Percentiles rank a stretch among this genome's conserved stretches.
Evolutionary conservation across 2,888 invertebrate species (phyloP).

Genomic region (Drosophila heteroneura): DNA sequence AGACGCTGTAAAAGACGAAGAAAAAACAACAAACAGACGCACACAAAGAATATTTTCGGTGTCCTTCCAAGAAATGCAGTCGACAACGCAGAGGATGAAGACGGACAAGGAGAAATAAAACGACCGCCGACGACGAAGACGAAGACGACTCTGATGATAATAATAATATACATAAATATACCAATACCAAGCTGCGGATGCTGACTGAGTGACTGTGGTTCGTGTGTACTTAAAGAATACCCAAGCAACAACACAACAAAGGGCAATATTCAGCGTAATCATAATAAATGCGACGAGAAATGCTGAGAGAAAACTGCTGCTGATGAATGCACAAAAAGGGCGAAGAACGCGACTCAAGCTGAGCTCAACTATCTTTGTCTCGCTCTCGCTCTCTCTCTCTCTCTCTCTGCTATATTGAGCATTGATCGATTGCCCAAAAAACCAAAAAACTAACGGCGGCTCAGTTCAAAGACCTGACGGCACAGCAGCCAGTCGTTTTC

Average conservation of each 20-base stretch:
- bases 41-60: slow-evolving; percentile 55
- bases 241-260: slow-evolving; percentile 61
- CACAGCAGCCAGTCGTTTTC: slow-evolving; percentile 41
- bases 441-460: slow-evolving; percentile 66
- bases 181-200: slow-evolving; percentile 43
- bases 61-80: slow-evolving; percentile 83
- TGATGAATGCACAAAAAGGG: slow-evolving; percentile 54
- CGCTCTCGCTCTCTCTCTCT: not conserved
- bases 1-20: slow-evolving; percentile 26
- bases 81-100: slow-evolving; percentile 20
- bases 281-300: slow-evolving; percentile 70
- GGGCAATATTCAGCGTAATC: slow-evolving; percentile 75
- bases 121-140: slow-evolving; percentile 69
- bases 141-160: slow-evolving; percentile 47
- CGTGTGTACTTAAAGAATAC: slow-evolving; percentile 50
- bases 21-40: slow-evolving; percentile 23
- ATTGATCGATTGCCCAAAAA: slow-evolving; percentile 75
- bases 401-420: slow-evolving; percentile 48
- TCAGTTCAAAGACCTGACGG: slow-evolving; percentile 70
- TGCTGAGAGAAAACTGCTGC: slow-evolving; percentile 32
- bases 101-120: slow-evolving; percentile 38
- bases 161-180: slow-evolving; percentile 45
- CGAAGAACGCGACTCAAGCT: slow-evolving; percentile 20
- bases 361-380: slow-evolving; percentile 3
- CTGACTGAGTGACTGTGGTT: slow-evolving; percentile 19